Evolutionary conservation across 1,140 invertebrate species (phyloP).

Genomic region (Propsilocerus akamusi): DNA sequence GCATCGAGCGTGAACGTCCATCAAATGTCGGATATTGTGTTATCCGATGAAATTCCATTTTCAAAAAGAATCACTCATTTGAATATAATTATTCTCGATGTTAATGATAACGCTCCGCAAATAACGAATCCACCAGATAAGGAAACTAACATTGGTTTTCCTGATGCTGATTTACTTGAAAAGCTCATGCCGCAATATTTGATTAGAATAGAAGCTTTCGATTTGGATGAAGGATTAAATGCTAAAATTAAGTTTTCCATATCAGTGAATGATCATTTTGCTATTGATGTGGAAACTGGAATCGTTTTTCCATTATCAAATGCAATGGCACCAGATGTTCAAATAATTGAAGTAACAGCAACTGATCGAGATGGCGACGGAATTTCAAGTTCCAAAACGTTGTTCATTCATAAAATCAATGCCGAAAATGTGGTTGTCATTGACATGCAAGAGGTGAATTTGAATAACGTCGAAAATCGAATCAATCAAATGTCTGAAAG

Average conservation of each 20-base stretch:
- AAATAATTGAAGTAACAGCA: conserved; percentile 9
- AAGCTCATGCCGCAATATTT: conserved; percentile 8
- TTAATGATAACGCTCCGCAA: conserved; percentile 9
- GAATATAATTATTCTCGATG: conserved; percentile 6
- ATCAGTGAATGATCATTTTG: conserved; percentile 5
- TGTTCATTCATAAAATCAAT: conserved; percentile 9
- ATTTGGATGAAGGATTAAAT: conserved; percentile 8
- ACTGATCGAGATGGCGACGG: conserved; percentile 9
- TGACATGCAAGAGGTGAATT: neutral
- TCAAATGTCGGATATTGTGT: too few species aligned
- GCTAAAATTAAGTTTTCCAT: conserved; percentile 7
- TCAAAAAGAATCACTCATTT: conserved; percentile 1
- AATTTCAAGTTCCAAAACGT: neutral
- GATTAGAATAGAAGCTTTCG: conserved; percentile 4
- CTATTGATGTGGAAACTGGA: conserved; percentile 6
- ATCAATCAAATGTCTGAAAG: too few species aligned
- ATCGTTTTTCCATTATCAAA: conserved; percentile 6
- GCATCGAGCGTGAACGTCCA: too few species aligned
- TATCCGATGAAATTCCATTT: conserved; percentile 4
- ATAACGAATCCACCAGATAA: conserved; percentile 1
- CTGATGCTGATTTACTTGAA: neutral
- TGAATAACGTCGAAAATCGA: conserved; percentile 2
- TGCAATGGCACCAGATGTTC: neutral
- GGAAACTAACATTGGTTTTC: conserved; percentile 6
- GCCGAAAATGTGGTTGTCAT: conserved; percentile 8